Conservation (phyloP, 2,113 vertebrate genomes). For the Alligator sinensis region DNA sequence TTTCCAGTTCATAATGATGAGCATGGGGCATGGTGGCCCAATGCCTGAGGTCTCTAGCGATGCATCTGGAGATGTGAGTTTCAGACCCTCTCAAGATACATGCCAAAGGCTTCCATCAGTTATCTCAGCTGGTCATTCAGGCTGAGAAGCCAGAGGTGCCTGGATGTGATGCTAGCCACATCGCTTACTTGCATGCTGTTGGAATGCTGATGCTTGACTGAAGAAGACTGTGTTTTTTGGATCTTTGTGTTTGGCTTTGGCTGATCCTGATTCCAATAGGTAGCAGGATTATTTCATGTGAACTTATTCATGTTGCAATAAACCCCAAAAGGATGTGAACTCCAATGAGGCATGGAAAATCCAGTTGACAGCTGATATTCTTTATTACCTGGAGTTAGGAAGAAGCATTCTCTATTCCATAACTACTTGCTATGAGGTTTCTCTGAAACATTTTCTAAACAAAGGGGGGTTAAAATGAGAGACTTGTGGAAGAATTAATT, state of each 20-base stretch:
- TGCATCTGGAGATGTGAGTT: too few relatives aligned
- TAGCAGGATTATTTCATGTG: not conserved
- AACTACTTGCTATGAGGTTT: constrained; percentile 13
- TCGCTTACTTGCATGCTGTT: too few relatives aligned
- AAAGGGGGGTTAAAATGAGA: not conserved
- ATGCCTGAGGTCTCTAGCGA: too few relatives aligned
- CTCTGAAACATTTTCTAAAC: not conserved
- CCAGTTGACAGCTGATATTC: not conserved
- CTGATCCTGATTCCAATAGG: not conserved
- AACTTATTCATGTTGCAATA: not conserved
- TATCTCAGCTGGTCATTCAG: not conserved
- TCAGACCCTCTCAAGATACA: too few relatives aligned
- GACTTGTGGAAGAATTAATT: not conserved
- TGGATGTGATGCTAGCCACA: not conserved
- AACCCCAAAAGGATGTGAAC: not conserved
- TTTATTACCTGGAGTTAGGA: fast-evolving
- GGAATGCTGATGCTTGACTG: not conserved
- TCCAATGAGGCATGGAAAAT: not conserved
- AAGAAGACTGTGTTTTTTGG: not conserved
- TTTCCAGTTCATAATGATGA: not conserved
- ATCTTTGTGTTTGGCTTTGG: not conserved
- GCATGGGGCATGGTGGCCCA: too few relatives aligned
- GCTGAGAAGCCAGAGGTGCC: not conserved
- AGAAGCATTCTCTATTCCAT: not conserved
- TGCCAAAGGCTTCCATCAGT: too few relatives aligned